phyloP scores from a whole-genome alignment of 2,113 vertebrate genomes.

The Pseudorasbora parva region DNA sequence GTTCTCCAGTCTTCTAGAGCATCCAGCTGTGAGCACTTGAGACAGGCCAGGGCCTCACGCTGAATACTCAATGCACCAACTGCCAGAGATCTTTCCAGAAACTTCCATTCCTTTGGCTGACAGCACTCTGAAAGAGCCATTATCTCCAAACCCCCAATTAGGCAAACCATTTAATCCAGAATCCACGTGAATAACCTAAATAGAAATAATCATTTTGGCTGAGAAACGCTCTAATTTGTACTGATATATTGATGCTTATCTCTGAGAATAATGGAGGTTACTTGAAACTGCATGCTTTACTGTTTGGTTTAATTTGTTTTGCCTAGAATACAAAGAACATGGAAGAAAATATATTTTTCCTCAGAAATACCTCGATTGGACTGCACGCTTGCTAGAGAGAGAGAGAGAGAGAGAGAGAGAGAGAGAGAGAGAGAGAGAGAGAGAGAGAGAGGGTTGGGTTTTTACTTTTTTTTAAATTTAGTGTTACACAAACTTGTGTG shows the following conservation, averaged over 20 bases:
- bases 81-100: slow-evolving; percentile 53
- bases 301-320: slow-evolving; percentile 15
- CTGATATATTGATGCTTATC: slow-evolving; percentile 41
- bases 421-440: not conserved
- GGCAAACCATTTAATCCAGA: slow-evolving; percentile 30
- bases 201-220: slow-evolving; percentile 27
- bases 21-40: slow-evolving; percentile 57
- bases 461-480: slow-evolving; percentile 8
- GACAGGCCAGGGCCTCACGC: slow-evolving; percentile 53
- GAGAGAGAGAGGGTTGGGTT: not conserved
- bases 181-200: slow-evolving; percentile 48
- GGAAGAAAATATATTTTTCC: not conserved
- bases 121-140: slow-evolving; percentile 49
- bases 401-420: not conserved
- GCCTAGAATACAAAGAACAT: not conserved
- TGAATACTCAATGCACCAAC: slow-evolving; percentile 55
- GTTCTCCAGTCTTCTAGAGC: slow-evolving; percentile 44
- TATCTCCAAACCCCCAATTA: slow-evolving; percentile 54
- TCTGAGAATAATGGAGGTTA: slow-evolving; percentile 2
- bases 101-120: slow-evolving; percentile 49
- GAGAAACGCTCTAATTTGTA: slow-evolving; percentile 39
- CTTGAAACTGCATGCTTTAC: slow-evolving; percentile 20
- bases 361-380: not conserved
- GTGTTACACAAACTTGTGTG: not conserved
- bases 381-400: not conserved